Conservation (phyloP, 2,113 vertebrate species). For the Cololabis saira region DNA sequence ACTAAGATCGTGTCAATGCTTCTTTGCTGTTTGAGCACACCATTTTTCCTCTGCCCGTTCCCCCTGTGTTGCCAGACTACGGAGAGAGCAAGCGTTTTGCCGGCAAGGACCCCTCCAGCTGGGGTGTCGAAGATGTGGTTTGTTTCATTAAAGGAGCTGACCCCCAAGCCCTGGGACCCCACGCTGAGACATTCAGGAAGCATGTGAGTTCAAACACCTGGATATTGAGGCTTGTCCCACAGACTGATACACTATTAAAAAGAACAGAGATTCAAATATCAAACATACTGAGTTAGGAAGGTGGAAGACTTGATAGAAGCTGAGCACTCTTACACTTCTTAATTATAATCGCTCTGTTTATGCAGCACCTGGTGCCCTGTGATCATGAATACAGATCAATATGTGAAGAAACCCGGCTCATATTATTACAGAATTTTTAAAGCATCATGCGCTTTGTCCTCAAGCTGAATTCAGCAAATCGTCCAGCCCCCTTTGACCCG, state of each 20-base stretch:
- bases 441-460: too few relatives aligned
- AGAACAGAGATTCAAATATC: too few relatives aligned
- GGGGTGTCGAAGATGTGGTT: slow-evolving; percentile 94
- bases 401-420: too few relatives aligned
- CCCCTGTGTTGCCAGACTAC: slow-evolving; percentile 82
- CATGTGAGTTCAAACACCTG: slow-evolving; percentile 82
- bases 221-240: background rate
- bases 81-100: slow-evolving; percentile 80
- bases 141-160: slow-evolving; percentile 96
- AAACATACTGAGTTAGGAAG: too few relatives aligned
- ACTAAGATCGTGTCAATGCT: background rate
- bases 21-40: background rate
- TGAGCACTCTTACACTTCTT: background rate
- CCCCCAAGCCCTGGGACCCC: slow-evolving; percentile 93
- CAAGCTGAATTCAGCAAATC: too few relatives aligned
- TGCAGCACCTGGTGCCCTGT: background rate
- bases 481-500: too few relatives aligned
- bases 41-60: slow-evolving; percentile 45
- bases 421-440: too few relatives aligned
- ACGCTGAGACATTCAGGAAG: slow-evolving; percentile 94
- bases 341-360: background rate
- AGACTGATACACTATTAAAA: too few relatives aligned
- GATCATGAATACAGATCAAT: too few relatives aligned
- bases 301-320: background rate
- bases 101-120: slow-evolving; percentile 90